Percentiles rank a stretch among this genome's conserved stretches.
These are phyloP conservation scores for Spinus olivaceus DNA, from an alignment of 2,797 vertebrate genomes.

Conservation along the genomic window DNA sequence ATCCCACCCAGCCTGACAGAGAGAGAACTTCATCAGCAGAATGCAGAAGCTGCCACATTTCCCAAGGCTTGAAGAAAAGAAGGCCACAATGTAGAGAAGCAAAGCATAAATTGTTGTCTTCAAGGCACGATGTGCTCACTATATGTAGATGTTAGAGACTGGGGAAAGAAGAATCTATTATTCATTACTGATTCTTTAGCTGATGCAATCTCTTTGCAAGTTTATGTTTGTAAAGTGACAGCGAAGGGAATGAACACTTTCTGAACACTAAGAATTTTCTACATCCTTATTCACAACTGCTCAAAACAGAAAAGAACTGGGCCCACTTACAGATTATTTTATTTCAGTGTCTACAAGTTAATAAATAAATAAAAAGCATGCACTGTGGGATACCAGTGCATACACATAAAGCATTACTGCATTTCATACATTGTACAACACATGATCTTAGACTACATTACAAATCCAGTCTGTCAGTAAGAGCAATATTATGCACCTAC, in stretches of 20 bases:
- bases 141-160: not conserved
- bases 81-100: not conserved
- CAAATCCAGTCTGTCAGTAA: not conserved
- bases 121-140: not conserved
- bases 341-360: not conserved
- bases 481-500: not conserved
- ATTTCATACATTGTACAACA: not conserved
- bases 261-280: not conserved
- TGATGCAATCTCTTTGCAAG: not conserved
- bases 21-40: not conserved
- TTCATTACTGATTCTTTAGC: conserved; percentile 23
- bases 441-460: not conserved
- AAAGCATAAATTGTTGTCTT: not conserved
- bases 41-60: not conserved
- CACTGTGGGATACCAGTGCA: not conserved
- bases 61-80: not conserved
- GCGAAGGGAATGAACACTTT: not conserved
- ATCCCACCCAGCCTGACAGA: not conserved
- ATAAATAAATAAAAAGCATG: not conserved
- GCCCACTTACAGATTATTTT: not conserved
- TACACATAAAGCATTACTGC: not conserved
- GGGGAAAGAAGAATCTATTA: conserved; percentile 20
- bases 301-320: not conserved
- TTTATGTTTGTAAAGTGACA: not conserved
- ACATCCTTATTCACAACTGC: not conserved